phyloP scores from a whole-genome alignment of 1,140 invertebrate species.

The Brachionus manjavacas region DNA sequence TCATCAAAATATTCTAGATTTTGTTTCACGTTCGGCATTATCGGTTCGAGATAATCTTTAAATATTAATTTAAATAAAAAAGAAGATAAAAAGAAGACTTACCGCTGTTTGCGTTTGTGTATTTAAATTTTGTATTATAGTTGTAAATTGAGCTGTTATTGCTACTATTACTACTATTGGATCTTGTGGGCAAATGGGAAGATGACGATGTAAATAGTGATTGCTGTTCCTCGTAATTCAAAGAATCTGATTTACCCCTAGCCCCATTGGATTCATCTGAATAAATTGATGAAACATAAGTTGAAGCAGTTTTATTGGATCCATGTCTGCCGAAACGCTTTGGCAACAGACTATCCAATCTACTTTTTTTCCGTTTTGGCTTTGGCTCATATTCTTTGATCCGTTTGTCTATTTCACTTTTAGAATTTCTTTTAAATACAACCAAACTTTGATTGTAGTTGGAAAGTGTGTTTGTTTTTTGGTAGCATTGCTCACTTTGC shows the following conservation, averaged over 20 bases:
- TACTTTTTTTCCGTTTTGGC: background rate
- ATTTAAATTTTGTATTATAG: slow-evolving; percentile 5
- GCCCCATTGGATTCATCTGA: background rate
- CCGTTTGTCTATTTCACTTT: background rate
- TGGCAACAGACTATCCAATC: background rate
- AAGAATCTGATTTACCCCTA: background rate
- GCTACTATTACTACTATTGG: background rate
- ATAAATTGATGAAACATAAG: slow-evolving; percentile 14
- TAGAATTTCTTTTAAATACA: slow-evolving; percentile 1
- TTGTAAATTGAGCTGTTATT: slow-evolving; percentile 8
- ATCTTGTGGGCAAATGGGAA: background rate
- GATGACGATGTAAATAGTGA: background rate
- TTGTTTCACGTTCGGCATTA: slow-evolving; percentile 10
- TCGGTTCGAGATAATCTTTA: slow-evolving; percentile 16
- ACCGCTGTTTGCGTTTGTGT: background rate
- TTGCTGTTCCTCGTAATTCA: slow-evolving; percentile 13
- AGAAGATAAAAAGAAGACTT: background rate
- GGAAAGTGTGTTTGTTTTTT: background rate
- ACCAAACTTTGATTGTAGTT: slow-evolving; percentile 18
- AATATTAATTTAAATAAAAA: background rate
- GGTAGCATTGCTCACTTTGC: background rate
- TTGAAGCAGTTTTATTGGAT: background rate
- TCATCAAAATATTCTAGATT: slow-evolving; percentile 29
- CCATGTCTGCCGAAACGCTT: background rate
- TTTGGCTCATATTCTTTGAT: background rate